These are phyloP conservation scores for Listronotus bonariensis DNA, from an alignment of 1,140 invertebrate species.

Conservation along the genomic window DNA sequence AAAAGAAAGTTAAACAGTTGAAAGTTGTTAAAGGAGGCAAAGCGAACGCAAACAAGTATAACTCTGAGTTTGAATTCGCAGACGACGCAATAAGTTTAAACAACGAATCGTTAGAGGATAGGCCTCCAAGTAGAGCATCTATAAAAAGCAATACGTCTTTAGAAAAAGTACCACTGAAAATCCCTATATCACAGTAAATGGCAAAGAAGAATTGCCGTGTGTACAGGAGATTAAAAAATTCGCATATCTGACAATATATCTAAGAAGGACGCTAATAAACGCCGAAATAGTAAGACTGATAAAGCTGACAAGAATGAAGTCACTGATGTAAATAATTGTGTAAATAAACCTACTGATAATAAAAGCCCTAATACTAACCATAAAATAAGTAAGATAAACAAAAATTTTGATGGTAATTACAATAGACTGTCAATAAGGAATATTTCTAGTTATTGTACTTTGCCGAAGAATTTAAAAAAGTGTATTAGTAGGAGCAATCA, in stretches of 20 bases:
- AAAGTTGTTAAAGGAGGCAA: slow-evolving; percentile 26
- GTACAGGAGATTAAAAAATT: slow-evolving; percentile 50
- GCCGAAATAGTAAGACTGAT: slow-evolving; percentile 32
- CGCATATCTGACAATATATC: slow-evolving; percentile 40
- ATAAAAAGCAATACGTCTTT: slow-evolving; percentile 32
- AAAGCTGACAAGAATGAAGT: slow-evolving; percentile 10
- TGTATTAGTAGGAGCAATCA: background rate
- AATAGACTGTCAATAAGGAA: slow-evolving; percentile 50
- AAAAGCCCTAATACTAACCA: slow-evolving; percentile 32
- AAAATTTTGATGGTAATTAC: slow-evolving; percentile 56
- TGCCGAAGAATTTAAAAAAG: slow-evolving; percentile 51
- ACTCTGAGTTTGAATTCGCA: slow-evolving; percentile 62
- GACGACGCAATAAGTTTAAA: slow-evolving; percentile 62
- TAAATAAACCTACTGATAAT: slow-evolving; percentile 31
- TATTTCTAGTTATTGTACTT: slow-evolving; percentile 55
- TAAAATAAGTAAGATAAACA: slow-evolving; percentile 21
- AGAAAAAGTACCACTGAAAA: slow-evolving; percentile 46
- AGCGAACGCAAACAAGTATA: slow-evolving; percentile 41
- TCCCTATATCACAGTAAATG: slow-evolving; percentile 64
- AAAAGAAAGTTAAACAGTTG: slow-evolving; percentile 39
- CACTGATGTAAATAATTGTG: slow-evolving; percentile 22
- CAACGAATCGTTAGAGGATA: slow-evolving; percentile 38
- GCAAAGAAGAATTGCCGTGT: slow-evolving; percentile 70
- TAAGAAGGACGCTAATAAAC: slow-evolving; percentile 19
- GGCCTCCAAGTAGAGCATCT: slow-evolving; percentile 28